Conservation (phyloP, 2,797 vertebrate genomes). For the Momotus momota region DNA sequence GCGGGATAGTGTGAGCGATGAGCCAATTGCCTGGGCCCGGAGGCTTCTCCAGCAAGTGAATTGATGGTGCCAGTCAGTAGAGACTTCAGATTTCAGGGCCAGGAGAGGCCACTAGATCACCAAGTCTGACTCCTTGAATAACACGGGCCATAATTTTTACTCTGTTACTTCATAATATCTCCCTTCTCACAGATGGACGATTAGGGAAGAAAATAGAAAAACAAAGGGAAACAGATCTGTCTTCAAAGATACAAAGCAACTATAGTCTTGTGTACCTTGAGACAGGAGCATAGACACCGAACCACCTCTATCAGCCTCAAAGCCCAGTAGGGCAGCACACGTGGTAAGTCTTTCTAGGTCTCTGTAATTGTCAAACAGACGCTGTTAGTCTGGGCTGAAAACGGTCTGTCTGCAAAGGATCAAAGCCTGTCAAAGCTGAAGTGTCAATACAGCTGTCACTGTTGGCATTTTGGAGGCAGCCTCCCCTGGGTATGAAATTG, state of each 20-base stretch:
- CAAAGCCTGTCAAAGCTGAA: not conserved
- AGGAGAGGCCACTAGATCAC: conserved; percentile 1
- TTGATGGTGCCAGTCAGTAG: conserved; percentile 7
- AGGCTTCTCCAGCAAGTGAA: not conserved
- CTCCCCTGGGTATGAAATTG: not conserved
- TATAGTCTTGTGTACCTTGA: not conserved
- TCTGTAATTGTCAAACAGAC: not conserved
- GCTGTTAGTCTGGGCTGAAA: not conserved
- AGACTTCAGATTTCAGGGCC: not conserved
- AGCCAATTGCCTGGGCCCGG: not conserved
- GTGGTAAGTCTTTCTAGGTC: not conserved
- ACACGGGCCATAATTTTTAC: not conserved
- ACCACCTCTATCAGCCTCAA: not conserved
- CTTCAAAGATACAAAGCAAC: not conserved
- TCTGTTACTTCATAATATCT: not conserved
- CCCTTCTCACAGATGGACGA: not conserved
- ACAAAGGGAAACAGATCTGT: not conserved
- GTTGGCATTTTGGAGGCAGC: not conserved
- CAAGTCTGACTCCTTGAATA: not conserved
- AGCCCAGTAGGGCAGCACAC: not conserved
- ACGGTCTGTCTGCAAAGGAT: not conserved
- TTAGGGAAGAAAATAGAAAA: not conserved
- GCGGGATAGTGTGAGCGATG: not conserved
- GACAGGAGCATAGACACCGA: not conserved
- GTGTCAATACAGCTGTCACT: not conserved